Conservation (phyloP, 2,797 vertebrate species). For the Scomberomorus guttatus region DNA sequence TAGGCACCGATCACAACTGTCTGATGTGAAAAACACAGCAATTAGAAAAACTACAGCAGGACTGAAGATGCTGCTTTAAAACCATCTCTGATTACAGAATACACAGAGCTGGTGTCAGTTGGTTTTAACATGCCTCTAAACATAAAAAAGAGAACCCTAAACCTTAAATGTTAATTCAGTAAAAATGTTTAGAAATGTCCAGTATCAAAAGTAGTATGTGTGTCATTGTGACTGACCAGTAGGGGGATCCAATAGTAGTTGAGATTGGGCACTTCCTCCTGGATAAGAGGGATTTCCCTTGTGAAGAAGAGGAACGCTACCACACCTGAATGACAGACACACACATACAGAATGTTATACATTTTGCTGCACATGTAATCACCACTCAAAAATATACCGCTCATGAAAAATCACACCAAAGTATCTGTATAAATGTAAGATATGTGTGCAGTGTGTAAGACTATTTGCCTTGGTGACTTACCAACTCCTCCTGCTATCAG, state of each 20-base stretch:
- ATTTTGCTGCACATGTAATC: too few relatives aligned
- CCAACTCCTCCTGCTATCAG: slow-evolving; percentile 91
- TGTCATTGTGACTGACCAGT: slow-evolving; percentile 79
- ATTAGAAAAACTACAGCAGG: not conserved
- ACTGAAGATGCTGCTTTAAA: not conserved
- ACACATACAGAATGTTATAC: slow-evolving; percentile 7
- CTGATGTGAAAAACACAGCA: slow-evolving; percentile 70
- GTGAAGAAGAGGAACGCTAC: slow-evolving; percentile 92
- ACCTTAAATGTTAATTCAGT: too few relatives aligned
- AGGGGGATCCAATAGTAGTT: slow-evolving; percentile 94
- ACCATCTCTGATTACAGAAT: not conserved
- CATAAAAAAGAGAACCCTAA: not conserved
- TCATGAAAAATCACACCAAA: not conserved
- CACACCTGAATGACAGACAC: slow-evolving; percentile 82
- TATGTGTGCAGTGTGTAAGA: not conserved
- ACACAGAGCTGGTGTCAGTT: too few relatives aligned
- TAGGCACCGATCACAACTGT: slow-evolving; percentile 91
- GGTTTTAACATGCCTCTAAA: not conserved
- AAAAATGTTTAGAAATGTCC: not conserved
- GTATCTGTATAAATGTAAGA: not conserved
- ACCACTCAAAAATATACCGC: too few relatives aligned
- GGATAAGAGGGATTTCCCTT: slow-evolving; percentile 84
- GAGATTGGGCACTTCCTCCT: slow-evolving; percentile 87
- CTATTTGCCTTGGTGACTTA: slow-evolving; percentile 71
- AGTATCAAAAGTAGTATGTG: not conserved